A percentile compares a stretch with the other conserved stretches of the same genome.
Conservation (phyloP, 2,797 vertebrate species). For the Brachymystax lenok region DNA sequence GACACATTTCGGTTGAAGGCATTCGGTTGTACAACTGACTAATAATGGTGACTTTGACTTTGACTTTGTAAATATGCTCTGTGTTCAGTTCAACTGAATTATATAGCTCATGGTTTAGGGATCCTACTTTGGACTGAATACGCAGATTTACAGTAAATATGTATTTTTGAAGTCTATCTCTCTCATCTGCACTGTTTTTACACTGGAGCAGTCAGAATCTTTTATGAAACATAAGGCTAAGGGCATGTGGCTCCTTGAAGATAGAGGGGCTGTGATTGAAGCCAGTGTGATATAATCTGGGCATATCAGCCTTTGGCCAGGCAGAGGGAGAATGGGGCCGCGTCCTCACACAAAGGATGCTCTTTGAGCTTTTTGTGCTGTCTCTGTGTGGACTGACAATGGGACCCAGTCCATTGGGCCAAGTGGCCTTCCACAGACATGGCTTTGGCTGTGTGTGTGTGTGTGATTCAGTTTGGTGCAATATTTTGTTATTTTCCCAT, state of each 20-base stretch:
- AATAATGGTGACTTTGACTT: too few species aligned
- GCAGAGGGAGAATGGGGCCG: background rate
- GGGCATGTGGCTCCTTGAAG: background rate
- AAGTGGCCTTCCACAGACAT: background rate
- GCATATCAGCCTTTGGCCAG: constrained; percentile 6
- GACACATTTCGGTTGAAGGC: too few species aligned
- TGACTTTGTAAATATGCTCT: background rate
- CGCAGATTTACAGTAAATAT: too few species aligned
- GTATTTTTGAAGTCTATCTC: background rate
- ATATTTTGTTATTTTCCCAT: background rate
- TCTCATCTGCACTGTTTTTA: background rate
- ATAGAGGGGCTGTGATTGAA: background rate
- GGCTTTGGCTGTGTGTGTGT: background rate
- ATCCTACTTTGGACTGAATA: too few species aligned
- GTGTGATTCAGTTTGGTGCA: background rate
- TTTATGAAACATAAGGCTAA: background rate
- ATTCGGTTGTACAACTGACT: too few species aligned
- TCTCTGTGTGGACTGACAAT: constrained; percentile 6
- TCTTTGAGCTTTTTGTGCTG: background rate
- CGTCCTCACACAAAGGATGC: background rate
- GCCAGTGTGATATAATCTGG: constrained; percentile 5
- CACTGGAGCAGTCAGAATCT: background rate
- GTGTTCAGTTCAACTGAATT: background rate
- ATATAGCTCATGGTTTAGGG: too few species aligned
- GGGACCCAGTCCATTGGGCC: background rate